Evolutionary conservation across 1,140 invertebrate species (phyloP).

Genomic region (Bombyx mori): DNA sequence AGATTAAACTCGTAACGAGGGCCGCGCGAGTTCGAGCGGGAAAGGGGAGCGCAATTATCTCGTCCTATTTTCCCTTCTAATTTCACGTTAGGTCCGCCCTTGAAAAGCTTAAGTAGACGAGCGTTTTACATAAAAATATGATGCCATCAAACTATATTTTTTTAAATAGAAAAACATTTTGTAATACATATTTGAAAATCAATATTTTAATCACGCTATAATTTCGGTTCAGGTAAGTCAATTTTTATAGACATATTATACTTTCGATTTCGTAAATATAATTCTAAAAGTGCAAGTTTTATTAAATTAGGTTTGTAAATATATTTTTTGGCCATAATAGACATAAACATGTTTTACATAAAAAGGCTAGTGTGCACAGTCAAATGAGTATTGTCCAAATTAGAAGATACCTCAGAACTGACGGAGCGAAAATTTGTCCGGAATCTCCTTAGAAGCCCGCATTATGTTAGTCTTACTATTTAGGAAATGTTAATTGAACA

Average conservation of each 20-base stretch:
- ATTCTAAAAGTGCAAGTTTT: too few species aligned
- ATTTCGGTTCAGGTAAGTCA: too few species aligned
- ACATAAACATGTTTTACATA: background rate
- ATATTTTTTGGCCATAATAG: too few species aligned
- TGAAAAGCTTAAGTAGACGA: slow-evolving; percentile 16
- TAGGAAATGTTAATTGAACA: too few species aligned
- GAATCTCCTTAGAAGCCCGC: background rate
- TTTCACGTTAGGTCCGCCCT: slow-evolving; percentile 48
- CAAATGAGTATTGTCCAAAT: slow-evolving; percentile 9
- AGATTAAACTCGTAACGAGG: slow-evolving; percentile 62
- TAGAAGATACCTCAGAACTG: slow-evolving; percentile 10
- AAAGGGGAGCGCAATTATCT: slow-evolving; percentile 50
- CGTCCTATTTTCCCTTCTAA: slow-evolving; percentile 61
- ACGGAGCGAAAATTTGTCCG: slow-evolving; percentile 7
- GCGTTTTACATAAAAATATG: background rate
- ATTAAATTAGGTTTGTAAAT: too few species aligned
- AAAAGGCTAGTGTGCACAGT: slow-evolving; percentile 8
- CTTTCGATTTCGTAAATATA: too few species aligned
- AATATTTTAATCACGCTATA: too few species aligned
- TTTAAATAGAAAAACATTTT: too few species aligned
- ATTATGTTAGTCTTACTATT: too few species aligned
- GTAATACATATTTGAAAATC: too few species aligned
- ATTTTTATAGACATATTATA: too few species aligned
- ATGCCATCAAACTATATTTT: too few species aligned
- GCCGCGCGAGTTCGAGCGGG: slow-evolving; percentile 16